Evolutionary conservation across 1,140 invertebrate genomes (phyloP), one percentile per base, ranked within the genome.

Genomic region (Stratiolaelaps scimitus): DNA sequence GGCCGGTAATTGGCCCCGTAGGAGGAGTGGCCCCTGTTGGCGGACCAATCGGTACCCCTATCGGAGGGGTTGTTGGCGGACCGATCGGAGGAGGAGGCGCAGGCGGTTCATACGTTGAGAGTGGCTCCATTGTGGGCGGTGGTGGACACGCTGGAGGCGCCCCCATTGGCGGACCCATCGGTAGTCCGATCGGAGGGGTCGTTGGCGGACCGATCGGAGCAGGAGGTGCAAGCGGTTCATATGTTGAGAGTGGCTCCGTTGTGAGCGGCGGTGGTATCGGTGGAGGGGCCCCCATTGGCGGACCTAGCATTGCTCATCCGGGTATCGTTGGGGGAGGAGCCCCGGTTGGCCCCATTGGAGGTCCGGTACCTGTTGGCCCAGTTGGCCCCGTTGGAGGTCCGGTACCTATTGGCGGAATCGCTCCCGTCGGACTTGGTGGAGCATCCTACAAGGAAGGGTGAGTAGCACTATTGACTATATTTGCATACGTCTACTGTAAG

Each of bases 391-490:
- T 60, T 5, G 53, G 47, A 48, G 47, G 53, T 26, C 15, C 23
- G 26, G 53, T 60, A 34, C 15, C 34, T 23, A 23, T 26, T 34
- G 23, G 23, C 6, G 53, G 53, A 60, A 10, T 60, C 23, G 53
- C 15, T 17, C 53, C 53, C 10, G 53, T 60, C 10, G 53, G 53
- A 29, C 23, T 60, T 23, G 53, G 53, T 19, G 53, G 53, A 60
- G 17, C 53, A 6, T 60, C 53, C 4, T 26, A 60, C 34, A 60
- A 60, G 34, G 53, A 60, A 26, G 53, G 53, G 53, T 60, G 26
- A 60, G 26, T 60, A 17, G 26, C 26, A 29, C 26, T 26, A 17
- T 5, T 19, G 20, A 29, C 2, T 15, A 5, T 15, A 26, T 26
- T 26, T 60, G 53, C 13, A 17, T 60, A 15, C 2, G 6, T 15